Conservation (phyloP, 2,113 vertebrate species). For the Argyrosomus japonicus region DNA sequence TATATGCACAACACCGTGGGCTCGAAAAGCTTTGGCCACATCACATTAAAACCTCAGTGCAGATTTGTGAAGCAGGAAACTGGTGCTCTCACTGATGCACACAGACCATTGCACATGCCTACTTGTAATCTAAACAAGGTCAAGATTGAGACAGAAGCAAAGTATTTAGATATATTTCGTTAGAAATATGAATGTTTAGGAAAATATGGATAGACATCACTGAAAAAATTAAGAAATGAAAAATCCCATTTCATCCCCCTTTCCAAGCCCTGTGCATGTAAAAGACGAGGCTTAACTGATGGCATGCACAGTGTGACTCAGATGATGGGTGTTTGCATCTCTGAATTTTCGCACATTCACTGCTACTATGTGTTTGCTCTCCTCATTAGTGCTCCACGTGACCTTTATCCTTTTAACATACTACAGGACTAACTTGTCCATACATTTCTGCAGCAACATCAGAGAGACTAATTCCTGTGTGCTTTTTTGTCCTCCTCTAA, state of each 20-base stretch:
- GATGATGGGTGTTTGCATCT: slow-evolving; percentile 2
- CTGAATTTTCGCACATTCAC: not conserved
- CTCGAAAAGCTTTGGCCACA: not conserved
- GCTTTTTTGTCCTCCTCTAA: not conserved
- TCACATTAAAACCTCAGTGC: slow-evolving; percentile 10
- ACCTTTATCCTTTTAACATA: not conserved
- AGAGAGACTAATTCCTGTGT: slow-evolving; percentile 18
- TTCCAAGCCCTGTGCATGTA: not conserved
- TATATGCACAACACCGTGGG: slow-evolving; percentile 11
- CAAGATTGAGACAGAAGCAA: not conserved
- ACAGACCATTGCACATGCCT: not conserved
- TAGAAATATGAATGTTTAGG: not conserved
- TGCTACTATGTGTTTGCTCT: not conserved
- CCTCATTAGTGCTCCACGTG: slow-evolving; percentile 11
- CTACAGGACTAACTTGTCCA: not conserved
- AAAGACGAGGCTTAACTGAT: not conserved
- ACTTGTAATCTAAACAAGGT: not conserved
- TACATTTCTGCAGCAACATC: slow-evolving; percentile 24
- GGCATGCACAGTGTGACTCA: not conserved
- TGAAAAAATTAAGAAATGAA: not conserved
- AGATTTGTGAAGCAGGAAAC: slow-evolving; percentile 11
- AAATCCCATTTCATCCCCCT: not conserved
- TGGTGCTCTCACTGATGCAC: not conserved
- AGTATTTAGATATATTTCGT: not conserved
- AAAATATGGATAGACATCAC: not conserved